Evolutionary conservation across 2,113 vertebrate genomes (phyloP), one percentile per base, ranked within the genome.

Genomic region (Saguinus midas): DNA sequence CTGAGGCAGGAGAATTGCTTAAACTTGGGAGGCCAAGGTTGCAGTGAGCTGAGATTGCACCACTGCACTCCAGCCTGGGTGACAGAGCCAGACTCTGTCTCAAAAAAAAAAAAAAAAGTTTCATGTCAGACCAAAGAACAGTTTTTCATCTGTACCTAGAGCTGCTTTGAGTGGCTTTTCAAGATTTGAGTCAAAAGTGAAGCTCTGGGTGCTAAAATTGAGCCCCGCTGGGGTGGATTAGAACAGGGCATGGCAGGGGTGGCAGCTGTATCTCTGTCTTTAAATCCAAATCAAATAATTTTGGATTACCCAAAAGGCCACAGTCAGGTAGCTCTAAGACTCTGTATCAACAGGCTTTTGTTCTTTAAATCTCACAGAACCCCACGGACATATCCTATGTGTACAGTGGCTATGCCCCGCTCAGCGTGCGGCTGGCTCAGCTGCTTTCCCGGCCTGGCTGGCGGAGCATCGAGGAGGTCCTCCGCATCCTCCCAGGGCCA

Each of bases 351-450:
- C 14, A 1, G 66, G 35, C 57, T 66, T 35, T 64, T 11, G 14
- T 14, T 35, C 35, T 68, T 68, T 89, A 14, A 85, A 8, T 90
- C 87, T 45, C 52, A 17, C 98, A 99, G 99, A 99, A 99, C 96
- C 99, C 99, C 70, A 99, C 99, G 0, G 99, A 99, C 97, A 99
- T 99, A 97, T 99, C 99, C 0, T 99, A 99, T 0, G 99, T 99
- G 90, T 99, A 99, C 98, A 99, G 99, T 0, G 99, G 99, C 76
- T 99, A 99, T 0, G 99, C 99, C 1, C 99, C 99, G 0, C 99
- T 99, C 3, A 99, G 99, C 8, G 99, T 99, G 68, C 99, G 99
- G 16, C 99, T 99, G 89, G 99, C 99, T 0, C 99, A 99, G 98
- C 98, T 99, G 4, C 98, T 99, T 29, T 99, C 99, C 6, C 98